Base-by-base conservation (phyloP, 1,140 invertebrate species). In the Bombus picipes region DNA sequence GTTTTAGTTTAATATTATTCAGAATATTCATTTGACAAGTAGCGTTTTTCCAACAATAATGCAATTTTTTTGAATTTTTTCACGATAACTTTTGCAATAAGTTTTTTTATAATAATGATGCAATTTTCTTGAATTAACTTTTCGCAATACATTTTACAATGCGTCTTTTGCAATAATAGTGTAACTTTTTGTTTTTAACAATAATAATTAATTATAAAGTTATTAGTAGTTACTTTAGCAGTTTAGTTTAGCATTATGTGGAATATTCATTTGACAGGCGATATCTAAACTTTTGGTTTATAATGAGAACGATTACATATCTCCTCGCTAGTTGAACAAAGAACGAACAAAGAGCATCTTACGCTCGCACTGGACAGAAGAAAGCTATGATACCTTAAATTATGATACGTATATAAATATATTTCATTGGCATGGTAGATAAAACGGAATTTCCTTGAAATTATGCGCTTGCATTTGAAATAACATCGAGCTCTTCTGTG, bases 331-430 rank as follows among this genome's bases (percentile, higher is more conserved):
- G 34, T 39, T 34, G 8, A 53, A 73, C 70, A 65, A 73, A 73
- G 70, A 4, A 66, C 9, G 72, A 76, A 73, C 32, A 43, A 43
- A n/a, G 5, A 76, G 25, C 15, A 15, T 43, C 10, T 83, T 83
- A 62, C 43, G 68, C 25, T 83, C 57, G 22, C 25, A 15, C 47
- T 53, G 25, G 15, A 47, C 15, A 47, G 6, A 73, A 75, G 22
- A 41, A 75, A 39, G 3, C 15, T n/a, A 3, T n/a, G 68, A 71
- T 70, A 72, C 2, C 13, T 57, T 13, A 18, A 4, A 25, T 59
- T 28, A 39, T 62, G 41, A 76, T 73, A 28, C 39, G 39, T 28
- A 13, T n/a, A 68, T 76, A 53, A 76, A 83, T 83, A 53, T 22
- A 83, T 66, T 68, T 76, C 28, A 83, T 83, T 28, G 41, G 2